phyloP scores from a whole-genome alignment of 2,797 vertebrate genomes.

The Gambusia yucatana region DNA sequence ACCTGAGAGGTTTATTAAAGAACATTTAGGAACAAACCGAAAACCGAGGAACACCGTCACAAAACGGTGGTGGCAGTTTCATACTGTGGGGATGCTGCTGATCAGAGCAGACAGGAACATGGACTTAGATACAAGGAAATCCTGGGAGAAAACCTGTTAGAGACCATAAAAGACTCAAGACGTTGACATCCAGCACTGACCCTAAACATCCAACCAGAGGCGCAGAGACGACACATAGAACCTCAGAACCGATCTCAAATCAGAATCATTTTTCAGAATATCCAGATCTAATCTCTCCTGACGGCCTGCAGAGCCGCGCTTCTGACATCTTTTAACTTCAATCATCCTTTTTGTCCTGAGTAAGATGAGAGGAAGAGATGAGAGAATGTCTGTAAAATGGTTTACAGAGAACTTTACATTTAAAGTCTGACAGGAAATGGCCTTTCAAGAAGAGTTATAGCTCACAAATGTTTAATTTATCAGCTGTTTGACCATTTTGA shows the following conservation, averaged over 20 bases:
- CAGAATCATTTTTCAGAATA: neutral
- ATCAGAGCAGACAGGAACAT: neutral
- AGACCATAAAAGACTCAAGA: neutral
- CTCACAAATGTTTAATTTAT: neutral
- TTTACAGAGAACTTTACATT: neutral
- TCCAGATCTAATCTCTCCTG: neutral
- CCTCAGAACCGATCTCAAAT: neutral
- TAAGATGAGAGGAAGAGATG: neutral
- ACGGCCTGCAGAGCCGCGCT: neutral
- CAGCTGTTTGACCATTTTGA: neutral
- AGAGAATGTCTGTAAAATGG: neutral
- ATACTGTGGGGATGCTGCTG: neutral
- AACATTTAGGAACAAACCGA: neutral
- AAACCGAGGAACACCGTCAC: neutral
- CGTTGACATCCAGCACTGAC: neutral
- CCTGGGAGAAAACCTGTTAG: neutral
- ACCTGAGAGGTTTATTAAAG: neutral
- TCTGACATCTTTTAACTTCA: neutral
- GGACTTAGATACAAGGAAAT: neutral
- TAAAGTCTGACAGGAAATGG: neutral
- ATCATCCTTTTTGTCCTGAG: neutral
- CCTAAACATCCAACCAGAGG: neutral
- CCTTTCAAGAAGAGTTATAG: neutral
- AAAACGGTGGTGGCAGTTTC: neutral
- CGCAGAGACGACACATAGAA: neutral